phyloP scores from a whole-genome alignment of 2,113 vertebrate species.

The Catharus fuscescens region DNA sequence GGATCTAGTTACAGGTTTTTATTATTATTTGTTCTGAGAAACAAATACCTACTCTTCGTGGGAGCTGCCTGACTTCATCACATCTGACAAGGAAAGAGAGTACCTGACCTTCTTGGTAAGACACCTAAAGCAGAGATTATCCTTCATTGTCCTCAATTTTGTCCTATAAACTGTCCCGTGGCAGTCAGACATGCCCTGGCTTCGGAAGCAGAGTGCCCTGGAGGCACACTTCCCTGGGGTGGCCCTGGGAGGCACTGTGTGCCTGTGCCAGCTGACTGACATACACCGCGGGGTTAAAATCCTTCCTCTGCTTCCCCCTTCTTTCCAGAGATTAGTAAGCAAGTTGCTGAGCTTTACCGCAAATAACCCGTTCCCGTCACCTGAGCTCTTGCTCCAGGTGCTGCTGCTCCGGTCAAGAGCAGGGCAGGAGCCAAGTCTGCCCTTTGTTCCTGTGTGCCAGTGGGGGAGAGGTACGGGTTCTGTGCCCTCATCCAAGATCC shows the following conservation, averaged over 20 bases:
- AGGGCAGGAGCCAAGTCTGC: neutral
- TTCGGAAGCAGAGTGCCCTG: neutral
- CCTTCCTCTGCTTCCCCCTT: neutral
- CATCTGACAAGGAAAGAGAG: neutral
- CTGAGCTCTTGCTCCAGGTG: neutral
- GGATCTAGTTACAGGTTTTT: neutral
- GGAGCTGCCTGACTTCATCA: neutral
- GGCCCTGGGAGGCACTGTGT: slow-evolving; percentile 33
- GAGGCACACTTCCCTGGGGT: neutral
- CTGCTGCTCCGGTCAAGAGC: neutral
- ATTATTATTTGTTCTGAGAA: slow-evolving; percentile 7
- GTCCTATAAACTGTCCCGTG: slow-evolving; percentile 20
- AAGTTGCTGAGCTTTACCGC: slow-evolving; percentile 38
- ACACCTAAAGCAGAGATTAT: slow-evolving; percentile 47
- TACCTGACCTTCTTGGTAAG: slow-evolving; percentile 33
- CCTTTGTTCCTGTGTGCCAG: neutral
- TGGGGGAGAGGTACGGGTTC: neutral
- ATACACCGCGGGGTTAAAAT: fast-evolving
- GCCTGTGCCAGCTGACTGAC: neutral
- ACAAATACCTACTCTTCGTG: neutral
- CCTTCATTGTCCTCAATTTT: slow-evolving; percentile 54
- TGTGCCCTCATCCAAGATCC: neutral
- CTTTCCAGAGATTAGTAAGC: slow-evolving; percentile 27
- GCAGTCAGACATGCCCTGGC: neutral
- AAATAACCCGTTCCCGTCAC: neutral